Conservation (phyloP, 2,888 invertebrate species). For the Nomada hirtipes region DNA sequence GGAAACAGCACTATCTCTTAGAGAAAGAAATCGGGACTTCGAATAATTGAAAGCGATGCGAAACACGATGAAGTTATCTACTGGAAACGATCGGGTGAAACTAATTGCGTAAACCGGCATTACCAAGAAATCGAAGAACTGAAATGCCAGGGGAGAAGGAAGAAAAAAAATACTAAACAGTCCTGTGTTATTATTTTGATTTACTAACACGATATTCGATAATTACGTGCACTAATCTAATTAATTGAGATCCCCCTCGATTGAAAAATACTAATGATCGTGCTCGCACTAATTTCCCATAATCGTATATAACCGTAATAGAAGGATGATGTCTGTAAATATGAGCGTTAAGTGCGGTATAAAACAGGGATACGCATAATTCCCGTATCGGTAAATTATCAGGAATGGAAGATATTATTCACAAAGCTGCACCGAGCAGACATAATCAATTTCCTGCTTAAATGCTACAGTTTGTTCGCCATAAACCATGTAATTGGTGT, state of each 20-base stretch:
- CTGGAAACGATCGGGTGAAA: background rate
- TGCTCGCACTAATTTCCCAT: background rate
- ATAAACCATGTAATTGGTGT: too few relatives aligned
- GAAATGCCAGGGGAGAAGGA: too few relatives aligned
- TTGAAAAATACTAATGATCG: background rate
- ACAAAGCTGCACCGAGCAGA: too few relatives aligned
- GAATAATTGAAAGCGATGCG: background rate
- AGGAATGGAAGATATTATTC: too few relatives aligned
- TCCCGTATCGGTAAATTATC: too few relatives aligned
- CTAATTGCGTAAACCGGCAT: background rate
- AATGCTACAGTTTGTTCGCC: too few relatives aligned
- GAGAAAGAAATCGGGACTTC: too few relatives aligned
- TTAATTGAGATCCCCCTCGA: too few relatives aligned
- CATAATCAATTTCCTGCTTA: too few relatives aligned
- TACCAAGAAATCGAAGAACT: background rate
- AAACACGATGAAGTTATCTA: background rate
- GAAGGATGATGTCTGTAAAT: too few relatives aligned
- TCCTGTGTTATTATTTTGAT: background rate
- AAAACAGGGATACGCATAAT: background rate
- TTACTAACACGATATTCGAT: background rate
- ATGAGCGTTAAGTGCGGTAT: background rate
- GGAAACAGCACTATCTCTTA: too few relatives aligned
- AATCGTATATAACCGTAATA: background rate
- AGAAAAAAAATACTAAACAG: too few relatives aligned
- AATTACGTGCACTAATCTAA: background rate